Conservation (phyloP, 2,888 invertebrate genomes). For the Baccha elongata region DNA sequence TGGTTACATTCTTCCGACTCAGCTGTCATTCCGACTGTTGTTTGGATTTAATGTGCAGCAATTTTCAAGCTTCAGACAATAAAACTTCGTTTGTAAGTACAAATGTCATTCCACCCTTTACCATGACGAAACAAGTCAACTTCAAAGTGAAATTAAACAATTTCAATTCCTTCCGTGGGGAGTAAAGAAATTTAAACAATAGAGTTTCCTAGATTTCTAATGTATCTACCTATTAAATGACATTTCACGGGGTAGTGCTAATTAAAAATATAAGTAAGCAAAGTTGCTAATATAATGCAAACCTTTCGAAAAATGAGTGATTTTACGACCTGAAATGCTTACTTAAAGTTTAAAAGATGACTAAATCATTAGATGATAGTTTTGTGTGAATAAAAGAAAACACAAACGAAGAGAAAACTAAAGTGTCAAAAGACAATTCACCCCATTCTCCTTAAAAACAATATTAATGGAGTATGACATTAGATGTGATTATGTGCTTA, state of each 20-base stretch:
- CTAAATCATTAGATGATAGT: background rate
- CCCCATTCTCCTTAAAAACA: background rate
- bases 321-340: conserved; percentile 21
- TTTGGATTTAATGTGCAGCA: conserved; percentile 29
- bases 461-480: conserved; percentile 44
- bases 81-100: conserved; percentile 48
- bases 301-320: conserved; percentile 31
- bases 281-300: conserved; percentile 5
- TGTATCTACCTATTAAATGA: conserved; percentile 61
- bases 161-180: conserved; percentile 23
- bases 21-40: conserved; percentile 23
- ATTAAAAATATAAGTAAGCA: conserved; percentile 24
- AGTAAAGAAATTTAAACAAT: conserved; percentile 41
- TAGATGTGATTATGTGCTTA: conserved; percentile 45
- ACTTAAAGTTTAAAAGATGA: conserved; percentile 13
- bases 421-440: conserved; percentile 38
- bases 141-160: background rate
- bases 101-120: conserved; percentile 35
- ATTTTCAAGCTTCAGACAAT: conserved; percentile 33
- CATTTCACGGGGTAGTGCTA: conserved; percentile 38
- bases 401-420: background rate
- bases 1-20: conserved; percentile 53
- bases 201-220: conserved; percentile 48
- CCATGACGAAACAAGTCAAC: background rate
- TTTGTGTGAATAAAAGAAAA: conserved; percentile 18